These are phyloP conservation scores for Scopus umbretta DNA, from an alignment of 2,113 vertebrate genomes.

Conservation along the genomic window DNA sequence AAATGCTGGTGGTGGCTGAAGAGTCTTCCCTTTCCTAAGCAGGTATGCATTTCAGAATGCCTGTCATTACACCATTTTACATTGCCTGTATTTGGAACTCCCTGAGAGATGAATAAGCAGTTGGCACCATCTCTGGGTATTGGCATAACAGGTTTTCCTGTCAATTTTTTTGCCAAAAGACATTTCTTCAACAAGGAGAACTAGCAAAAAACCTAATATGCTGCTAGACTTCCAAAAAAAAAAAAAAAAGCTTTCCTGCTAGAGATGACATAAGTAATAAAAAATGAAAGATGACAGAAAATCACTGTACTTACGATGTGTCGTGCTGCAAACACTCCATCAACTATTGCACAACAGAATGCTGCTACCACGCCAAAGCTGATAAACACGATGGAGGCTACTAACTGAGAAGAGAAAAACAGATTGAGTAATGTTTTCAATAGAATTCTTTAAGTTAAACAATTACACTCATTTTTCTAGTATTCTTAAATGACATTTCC, in stretches of 20 bases:
- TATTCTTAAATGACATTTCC: not conserved
- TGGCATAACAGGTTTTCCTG: not conserved
- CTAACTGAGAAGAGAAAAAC: constrained; percentile 72
- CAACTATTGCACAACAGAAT: constrained; percentile 89
- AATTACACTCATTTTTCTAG: not conserved
- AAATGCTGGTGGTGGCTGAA: not conserved
- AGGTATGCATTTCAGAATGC: not conserved
- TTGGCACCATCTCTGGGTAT: not conserved
- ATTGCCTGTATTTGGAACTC: not conserved
- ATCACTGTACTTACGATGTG: constrained; percentile 83
- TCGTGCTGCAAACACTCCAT: constrained; percentile 87
- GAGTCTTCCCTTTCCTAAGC: not conserved
- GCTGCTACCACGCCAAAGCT: constrained; percentile 88
- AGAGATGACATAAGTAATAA: not conserved
- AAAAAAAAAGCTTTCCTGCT: not conserved
- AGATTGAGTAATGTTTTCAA: not conserved
- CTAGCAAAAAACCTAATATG: not conserved
- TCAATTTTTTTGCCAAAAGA: not conserved
- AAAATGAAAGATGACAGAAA: not conserved
- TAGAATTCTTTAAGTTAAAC: not conserved
- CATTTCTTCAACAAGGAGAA: not conserved
- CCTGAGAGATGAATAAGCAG: not conserved
- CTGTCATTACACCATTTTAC: not conserved
- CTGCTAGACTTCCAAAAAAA: not conserved
- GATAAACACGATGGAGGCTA: constrained; percentile 91